Conservation (phyloP, 1,140 invertebrate species). For the Monochamus saltuarius region DNA sequence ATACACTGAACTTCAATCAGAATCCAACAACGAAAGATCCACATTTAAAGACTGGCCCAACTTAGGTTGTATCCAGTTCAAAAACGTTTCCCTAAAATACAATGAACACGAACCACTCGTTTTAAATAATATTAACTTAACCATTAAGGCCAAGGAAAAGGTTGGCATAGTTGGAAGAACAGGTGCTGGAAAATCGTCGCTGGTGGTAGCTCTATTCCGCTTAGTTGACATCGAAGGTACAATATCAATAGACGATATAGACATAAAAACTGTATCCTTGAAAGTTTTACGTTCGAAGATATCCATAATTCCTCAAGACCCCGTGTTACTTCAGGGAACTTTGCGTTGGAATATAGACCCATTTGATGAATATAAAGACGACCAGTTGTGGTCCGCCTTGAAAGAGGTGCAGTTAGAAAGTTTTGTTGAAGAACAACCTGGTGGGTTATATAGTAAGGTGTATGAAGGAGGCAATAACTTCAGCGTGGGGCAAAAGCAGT, state of each 20-base stretch:
- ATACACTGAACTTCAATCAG: conserved; percentile 57
- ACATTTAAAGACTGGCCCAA: conserved; percentile 67
- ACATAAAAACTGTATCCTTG: conserved; percentile 62
- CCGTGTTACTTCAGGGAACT: conserved; percentile 83
- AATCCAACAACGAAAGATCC: conserved; percentile 52
- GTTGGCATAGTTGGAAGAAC: conserved; percentile 78
- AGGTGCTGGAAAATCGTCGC: conserved; percentile 81
- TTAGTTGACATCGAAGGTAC: conserved; percentile 55
- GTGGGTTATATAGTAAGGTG: not conserved
- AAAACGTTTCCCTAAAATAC: conserved; percentile 67
- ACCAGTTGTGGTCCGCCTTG: conserved; percentile 78
- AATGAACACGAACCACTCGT: conserved; percentile 62
- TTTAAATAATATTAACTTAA: conserved; percentile 72
- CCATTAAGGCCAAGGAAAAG: conserved; percentile 61
- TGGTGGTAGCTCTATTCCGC: conserved; percentile 71
- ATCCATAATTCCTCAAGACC: conserved; percentile 83
- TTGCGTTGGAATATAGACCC: conserved; percentile 85
- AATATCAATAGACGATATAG: conserved; percentile 62
- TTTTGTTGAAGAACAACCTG: conserved; percentile 64
- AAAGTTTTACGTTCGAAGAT: conserved; percentile 73
- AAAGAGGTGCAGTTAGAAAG: conserved; percentile 70
- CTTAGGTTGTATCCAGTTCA: conserved; percentile 69
- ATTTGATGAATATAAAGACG: conserved; percentile 72
- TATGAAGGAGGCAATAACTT: not conserved
- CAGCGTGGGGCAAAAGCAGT: not conserved